A percentile compares a stretch with the other conserved stretches of the same genome.
Conservation (phyloP, 2,888 invertebrate genomes). For the Hemithea aestivaria region DNA sequence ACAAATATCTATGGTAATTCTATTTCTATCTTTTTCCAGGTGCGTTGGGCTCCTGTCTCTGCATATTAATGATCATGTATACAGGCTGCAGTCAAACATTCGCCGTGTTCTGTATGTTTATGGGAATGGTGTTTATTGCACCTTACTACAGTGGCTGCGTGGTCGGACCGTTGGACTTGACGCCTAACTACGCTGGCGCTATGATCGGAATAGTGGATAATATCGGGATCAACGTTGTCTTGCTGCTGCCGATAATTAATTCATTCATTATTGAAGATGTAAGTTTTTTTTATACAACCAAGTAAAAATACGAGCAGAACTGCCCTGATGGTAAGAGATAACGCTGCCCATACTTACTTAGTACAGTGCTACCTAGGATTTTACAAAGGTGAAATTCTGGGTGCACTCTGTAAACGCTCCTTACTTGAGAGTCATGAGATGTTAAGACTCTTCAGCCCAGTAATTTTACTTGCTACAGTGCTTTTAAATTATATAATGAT, state of each 20-base stretch:
- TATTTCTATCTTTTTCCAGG: conserved; percentile 9
- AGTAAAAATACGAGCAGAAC: no score
- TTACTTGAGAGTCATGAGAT: no score
- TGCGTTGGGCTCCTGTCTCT: conserved; percentile 5
- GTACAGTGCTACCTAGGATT: no score
- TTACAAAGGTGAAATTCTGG: no score
- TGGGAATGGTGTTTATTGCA: conserved; percentile 75
- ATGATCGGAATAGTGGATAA: conserved; percentile 52
- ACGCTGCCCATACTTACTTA: no score
- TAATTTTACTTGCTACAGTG: no score
- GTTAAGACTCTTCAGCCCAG: no score
- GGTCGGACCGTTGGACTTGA: conserved; percentile 70
- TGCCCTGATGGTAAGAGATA: no score
- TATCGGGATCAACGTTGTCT: conserved; percentile 5
- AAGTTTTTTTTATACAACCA: background rate
- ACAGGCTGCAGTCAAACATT: conserved; percentile 58
- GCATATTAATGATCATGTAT: conserved; percentile 61
- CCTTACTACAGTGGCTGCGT: conserved; percentile 78
- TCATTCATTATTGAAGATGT: conserved; percentile 10
- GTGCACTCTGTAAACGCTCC: no score
- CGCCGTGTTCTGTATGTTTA: conserved; percentile 63
- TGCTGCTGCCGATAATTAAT: conserved; percentile 3
- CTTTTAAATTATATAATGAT: no score
- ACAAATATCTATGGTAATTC: no score
- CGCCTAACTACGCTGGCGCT: conserved; percentile 72